Base-by-base conservation (phyloP, 1,140 invertebrate species). In the Hylaeus volcanicus region DNA sequence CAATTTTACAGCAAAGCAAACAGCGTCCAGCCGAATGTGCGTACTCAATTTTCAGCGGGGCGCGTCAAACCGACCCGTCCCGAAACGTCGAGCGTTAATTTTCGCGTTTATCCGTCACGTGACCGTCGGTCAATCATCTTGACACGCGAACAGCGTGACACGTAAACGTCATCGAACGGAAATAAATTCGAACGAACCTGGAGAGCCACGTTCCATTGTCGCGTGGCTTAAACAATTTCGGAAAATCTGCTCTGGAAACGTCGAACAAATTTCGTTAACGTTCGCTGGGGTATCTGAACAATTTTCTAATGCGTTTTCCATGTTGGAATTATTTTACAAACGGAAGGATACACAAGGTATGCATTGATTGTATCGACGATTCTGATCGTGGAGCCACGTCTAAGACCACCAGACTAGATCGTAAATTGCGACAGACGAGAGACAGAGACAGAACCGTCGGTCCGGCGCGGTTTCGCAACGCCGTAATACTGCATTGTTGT, bases 351-450 rank as follows among this genome's bases (percentile, higher is more conserved):
- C n/a, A 48, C 55, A 2, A 70, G 75, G 41, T 78, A 78, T 71
- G 66, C 53, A 51, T 43, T 60, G 14, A 51, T 43, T 60, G 14
- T 74, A 68, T 74, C 72, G 71, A 8, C 72, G 68, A 68, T 66
- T 66, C 51, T n/a, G 71, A 79, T 80, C 63, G 71, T n/a, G 45
- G 26, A 66, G 61, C 43, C 69, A 72, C 68, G 69, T 73, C 76
- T 73, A 79, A 79, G 76, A 79, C 77, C 78, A 55, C 63, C 78
- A 26, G 72, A 80, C 78, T 80, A 74, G 78, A 72, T 83, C 60
- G 65, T 77, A 77, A 85, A 75, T 87, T 87, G 80, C 86, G 74
- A 88, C 75, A 85, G 85, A 87, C 66, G 79, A 82, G 72, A 84
- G 73, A 72, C 51, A 56, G 58, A 66, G 58, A 61, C 39, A 75